phyloP scores from a whole-genome alignment of 2,888 invertebrate genomes.

The Aelia acuminata region DNA sequence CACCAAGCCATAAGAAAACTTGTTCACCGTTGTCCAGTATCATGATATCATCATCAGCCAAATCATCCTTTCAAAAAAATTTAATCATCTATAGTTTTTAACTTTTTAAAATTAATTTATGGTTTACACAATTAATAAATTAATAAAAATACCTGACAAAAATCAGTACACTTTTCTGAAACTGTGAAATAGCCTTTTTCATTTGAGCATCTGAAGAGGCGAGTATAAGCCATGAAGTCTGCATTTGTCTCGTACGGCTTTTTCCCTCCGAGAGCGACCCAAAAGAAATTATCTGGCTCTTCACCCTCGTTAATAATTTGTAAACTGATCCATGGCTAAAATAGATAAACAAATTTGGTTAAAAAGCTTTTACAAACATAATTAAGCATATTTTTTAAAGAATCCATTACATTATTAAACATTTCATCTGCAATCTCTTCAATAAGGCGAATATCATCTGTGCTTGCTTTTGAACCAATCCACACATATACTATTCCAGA shows the following conservation, averaged over 20 bases:
- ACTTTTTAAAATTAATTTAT: not conserved
- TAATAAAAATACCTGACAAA: conserved; percentile 83
- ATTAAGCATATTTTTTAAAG: not conserved
- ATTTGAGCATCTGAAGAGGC: conserved; percentile 98
- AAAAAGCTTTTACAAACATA: not conserved
- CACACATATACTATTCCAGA: conserved; percentile 96
- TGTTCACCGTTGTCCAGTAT: conserved; percentile 98
- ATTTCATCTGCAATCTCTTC: conserved; percentile 94
- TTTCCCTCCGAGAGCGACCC: conserved; percentile 94
- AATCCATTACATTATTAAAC: conserved; percentile 83
- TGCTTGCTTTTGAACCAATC: conserved; percentile 89
- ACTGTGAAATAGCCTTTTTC: conserved; percentile 99
- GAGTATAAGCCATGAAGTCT: conserved; percentile 91
- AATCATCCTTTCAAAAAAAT: conserved; percentile 83
- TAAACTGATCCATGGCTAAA: conserved; percentile 72
- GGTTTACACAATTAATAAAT: not conserved
- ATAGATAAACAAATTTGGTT: conserved; percentile 49
- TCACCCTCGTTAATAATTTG: conserved; percentile 92
- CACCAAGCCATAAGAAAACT: conserved; percentile 97
- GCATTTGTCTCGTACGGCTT: conserved; percentile 91
- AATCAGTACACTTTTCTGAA: conserved; percentile 98
- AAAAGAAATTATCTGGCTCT: conserved; percentile 98
- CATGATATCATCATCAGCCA: conserved; percentile 99
- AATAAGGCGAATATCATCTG: conserved; percentile 87
- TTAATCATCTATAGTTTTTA: not conserved